Conservation (phyloP, 2,113 vertebrate species). For the Actenoides hombroni region DNA sequence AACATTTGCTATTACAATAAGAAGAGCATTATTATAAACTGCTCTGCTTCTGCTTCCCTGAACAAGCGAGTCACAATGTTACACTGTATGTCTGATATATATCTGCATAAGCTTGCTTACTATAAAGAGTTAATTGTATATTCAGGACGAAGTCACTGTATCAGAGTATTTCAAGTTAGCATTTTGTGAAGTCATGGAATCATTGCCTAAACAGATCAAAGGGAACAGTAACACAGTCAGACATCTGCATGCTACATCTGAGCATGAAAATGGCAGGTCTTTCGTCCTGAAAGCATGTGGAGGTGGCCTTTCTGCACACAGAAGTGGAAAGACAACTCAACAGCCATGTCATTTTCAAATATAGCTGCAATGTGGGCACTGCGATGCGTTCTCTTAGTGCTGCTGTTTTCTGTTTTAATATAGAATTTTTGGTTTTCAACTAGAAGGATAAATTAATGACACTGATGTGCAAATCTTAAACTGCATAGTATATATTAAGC, state of each 20-base stretch:
- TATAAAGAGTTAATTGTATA: slow-evolving; percentile 34
- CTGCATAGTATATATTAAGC: slow-evolving; percentile 91
- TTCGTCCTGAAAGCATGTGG: not conserved
- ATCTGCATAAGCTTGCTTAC: slow-evolving; percentile 57
- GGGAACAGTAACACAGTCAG: slow-evolving; percentile 41
- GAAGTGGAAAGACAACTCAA: slow-evolving; percentile 19
- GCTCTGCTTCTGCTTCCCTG: slow-evolving; percentile 58
- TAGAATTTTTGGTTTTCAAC: slow-evolving; percentile 56
- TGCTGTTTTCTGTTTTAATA: slow-evolving; percentile 18
- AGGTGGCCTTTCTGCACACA: slow-evolving; percentile 22
- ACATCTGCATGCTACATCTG: slow-evolving; percentile 33
- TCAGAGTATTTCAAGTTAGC: slow-evolving; percentile 33
- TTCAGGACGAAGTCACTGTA: slow-evolving; percentile 35
- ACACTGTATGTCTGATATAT: not conserved
- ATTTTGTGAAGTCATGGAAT: slow-evolving; percentile 16
- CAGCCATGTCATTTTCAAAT: not conserved
- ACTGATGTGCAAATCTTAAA: slow-evolving; percentile 79
- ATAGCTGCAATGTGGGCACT: slow-evolving; percentile 4
- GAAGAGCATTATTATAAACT: not conserved
- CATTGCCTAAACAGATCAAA: slow-evolving; percentile 10
- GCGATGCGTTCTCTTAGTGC: not conserved
- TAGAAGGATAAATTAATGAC: slow-evolving; percentile 37
- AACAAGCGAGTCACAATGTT: slow-evolving; percentile 51
- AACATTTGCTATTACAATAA: slow-evolving; percentile 6
- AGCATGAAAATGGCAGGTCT: slow-evolving; percentile 26